Evolutionary conservation across 2,797 vertebrate genomes (phyloP), one percentile per base, ranked within the genome.

Genomic region (Graptemys geographica): DNA sequence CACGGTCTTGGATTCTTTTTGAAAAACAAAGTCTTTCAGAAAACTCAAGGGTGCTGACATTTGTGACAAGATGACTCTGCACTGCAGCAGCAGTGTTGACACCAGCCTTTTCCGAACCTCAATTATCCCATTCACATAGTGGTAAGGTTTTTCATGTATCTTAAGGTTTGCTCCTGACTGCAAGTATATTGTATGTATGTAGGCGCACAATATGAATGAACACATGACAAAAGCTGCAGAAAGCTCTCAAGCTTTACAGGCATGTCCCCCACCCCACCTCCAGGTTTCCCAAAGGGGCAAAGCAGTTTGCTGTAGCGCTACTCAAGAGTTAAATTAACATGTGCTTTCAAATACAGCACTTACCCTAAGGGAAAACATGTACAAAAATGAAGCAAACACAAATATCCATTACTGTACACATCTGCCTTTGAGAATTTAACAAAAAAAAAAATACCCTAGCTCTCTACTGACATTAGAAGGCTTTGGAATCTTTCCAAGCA

Each of bases 271-370:
- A 59, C 82, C 21, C 90, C 84, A 88, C 47, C 47, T 92, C 47
- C 2, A n/a, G 41, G 33, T 53, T 96, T 94, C 92, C 94, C 90
- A 96, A 23, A 83, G 88, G 91, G 55, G 16, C 19, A 89, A 91
- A 84, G 15, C 52, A 62, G 59, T 92, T 93, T 92, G 56, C 41
- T 90, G 52, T 89, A 90, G 79, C 91, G 87, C 74, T 90, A 90
- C 84, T 95, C 84, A 93, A 57, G 95, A 87, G 96, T 97, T 94
- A 97, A 88, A 85, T 85, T 72, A 65, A 96, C 76, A 83, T 83
- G 84, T 80, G 78, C 47, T 95, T 98, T 59, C 83, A 96, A 69
- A 94, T 90, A 89, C 82, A 92, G 93, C 93, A 91, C 74, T 94
- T 88, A 94, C 93, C 94, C 93, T 89, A 69, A 95, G 96, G 97